These are phyloP conservation scores for Dryobotodes eremita DNA, from an alignment of 2,888 invertebrate species.

Conservation along the genomic window DNA sequence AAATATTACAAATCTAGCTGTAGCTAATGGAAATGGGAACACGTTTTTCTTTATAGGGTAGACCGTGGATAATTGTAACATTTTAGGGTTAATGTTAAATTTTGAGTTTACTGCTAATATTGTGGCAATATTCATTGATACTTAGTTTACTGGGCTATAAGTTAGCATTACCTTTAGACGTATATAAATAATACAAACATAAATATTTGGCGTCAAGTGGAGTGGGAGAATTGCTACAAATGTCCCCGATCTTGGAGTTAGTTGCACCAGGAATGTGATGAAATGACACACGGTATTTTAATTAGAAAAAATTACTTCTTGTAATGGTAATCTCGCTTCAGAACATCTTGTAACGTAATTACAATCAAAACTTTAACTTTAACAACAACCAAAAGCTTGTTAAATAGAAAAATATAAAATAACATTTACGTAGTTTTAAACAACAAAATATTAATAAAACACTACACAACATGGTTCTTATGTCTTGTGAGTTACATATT, in stretches of 20 bases:
- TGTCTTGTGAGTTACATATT: neutral
- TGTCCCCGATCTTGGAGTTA: neutral
- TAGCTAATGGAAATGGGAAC: slow-evolving; percentile 24
- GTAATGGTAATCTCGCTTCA: neutral
- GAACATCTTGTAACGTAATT: neutral
- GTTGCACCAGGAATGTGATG: neutral
- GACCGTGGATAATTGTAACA: neutral
- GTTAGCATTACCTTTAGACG: neutral
- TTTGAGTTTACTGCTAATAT: neutral
- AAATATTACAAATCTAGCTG: slow-evolving; percentile 14
- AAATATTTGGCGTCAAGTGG: neutral
- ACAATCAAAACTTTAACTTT: neutral
- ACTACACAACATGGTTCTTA: neutral
- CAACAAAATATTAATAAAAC: too few species aligned
- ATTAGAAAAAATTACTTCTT: neutral
- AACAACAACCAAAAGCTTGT: too few species aligned
- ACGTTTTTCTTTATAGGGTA: slow-evolving; percentile 17
- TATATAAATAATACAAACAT: neutral
- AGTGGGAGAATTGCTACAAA: neutral
- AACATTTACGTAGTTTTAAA: neutral
- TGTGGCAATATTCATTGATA: neutral
- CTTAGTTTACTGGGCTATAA: neutral
- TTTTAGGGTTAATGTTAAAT: neutral
- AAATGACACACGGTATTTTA: neutral
- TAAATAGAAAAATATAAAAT: neutral